Evolutionary conservation across 2,113 vertebrate genomes (phyloP), one percentile per base, ranked within the genome.

Genomic region (Mobula birostris): DNA sequence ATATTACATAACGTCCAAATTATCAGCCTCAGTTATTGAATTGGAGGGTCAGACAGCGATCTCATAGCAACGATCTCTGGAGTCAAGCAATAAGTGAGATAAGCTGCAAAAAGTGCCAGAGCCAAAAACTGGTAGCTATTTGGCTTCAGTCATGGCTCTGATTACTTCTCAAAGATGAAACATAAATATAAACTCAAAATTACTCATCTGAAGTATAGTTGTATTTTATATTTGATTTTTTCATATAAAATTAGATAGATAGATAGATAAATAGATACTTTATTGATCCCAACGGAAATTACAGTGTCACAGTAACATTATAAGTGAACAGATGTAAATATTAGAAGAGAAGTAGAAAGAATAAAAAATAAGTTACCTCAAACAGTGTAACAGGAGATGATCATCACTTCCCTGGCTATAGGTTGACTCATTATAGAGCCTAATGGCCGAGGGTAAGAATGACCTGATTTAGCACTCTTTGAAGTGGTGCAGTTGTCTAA

Each of bases 121-220:
- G 83, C 56, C 83, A 87, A 87, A 48, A 88, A 61, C 68, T 93
- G 14, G 36, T 48, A 72, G 90, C 68, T 93, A n/a, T 32, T 93
- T 93, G 68, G 90, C 90, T 74, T 74, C 21, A 93, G 66, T 72
- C 40, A 24, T 56, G 21, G 32, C 27, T 93, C 68, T 72, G 36
- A 93, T 72, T 93, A 32, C 70, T 32, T 74, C 72, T 93, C 90
- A 74, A 93, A 93, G 32, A 72, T 66, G 19, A 56, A 93, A 93
- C 32, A 72, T 93, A 74, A 74, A 88, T 88, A 93, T 48, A 27
- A 93, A 24, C 70, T 93, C 19, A 24, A 56, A 93, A 93, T 93
- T 93, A 93, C 3, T 93, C 70, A 93, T 68, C 66, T 92, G 66
- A 70, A 61, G 56, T 87, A 82, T 58, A 85, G 82, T 56, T 61